Base-by-base conservation (phyloP, 2,113 vertebrate genomes). In the Erythrocercus mccallii region DNA sequence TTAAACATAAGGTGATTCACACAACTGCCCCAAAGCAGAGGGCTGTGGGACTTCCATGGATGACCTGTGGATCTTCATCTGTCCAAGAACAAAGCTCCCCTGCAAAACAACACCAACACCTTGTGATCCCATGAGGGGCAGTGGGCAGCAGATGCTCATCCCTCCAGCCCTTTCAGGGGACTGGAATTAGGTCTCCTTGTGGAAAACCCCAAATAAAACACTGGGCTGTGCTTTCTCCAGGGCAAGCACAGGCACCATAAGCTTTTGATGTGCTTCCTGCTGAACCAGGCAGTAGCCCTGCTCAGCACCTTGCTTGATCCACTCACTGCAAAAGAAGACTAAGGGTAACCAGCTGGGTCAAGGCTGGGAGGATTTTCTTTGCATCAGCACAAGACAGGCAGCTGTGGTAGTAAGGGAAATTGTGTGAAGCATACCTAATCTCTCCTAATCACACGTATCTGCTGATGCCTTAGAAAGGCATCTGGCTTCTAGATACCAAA, bases 101-200 rank as follows among this genome's bases (percentile, higher is more conserved):
- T 74, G 42, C 5, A 81, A 56, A 78, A 48, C 27, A 88, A 3
- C 18, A 45, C 14, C 35, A 12, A 62, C 61, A 42, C 38, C 38
- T 42, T 3, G 5, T 40, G 27, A 5, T 65, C 28, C 37, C 23
- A 11, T 0, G 5, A 53, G 37, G 50, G 48, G 18, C 8, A 61
- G 42, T 2, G 2, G 15, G 15, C 22, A 72, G 61, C 44, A 61
- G 0, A 0, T 37, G 24, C 3, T 31, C 7, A 5, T n/a, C 14
- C 11, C n/a, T 65, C 19, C 11, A 18, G 10, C 28, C n/a, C 16
- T 77, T 45, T 45, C 23, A 60, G 27, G 13, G 15, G 35, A 15
- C 24, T 69, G 42, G 35, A 68, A 61, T 23, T 30, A 33, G 21
- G n/a, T 71, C 11, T 69, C 25, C 12, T 44, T 35, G 27, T 24